Conservation (phyloP, 2,888 invertebrate genomes). For the Meiosimyza decipiens region DNA sequence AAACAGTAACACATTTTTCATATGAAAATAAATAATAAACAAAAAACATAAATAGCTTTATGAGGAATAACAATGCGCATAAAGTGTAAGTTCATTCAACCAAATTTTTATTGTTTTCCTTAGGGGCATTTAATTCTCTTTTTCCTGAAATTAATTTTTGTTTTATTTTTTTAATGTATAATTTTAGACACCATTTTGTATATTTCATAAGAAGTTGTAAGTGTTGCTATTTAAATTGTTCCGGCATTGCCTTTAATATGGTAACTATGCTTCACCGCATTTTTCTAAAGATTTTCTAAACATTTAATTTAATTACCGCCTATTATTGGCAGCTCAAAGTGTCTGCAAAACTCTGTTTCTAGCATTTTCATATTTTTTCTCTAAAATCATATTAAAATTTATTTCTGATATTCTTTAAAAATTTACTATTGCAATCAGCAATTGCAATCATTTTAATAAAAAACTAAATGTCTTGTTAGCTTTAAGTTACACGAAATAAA, state of each 20-base stretch:
- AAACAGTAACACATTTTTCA: neutral
- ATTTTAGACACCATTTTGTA: neutral
- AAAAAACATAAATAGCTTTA: neutral
- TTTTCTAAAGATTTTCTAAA: no score
- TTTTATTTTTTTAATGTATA: neutral
- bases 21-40: constrained; percentile 6
- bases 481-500: no score
- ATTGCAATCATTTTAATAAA: no score
- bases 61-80: neutral
- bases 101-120: neutral
- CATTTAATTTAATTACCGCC: no score
- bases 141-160: neutral
- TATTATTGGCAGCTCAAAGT: no score
- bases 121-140: neutral
- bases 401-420: no score
- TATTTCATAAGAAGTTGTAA: neutral
- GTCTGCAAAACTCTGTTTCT: no score
- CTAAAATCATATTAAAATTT: no score
- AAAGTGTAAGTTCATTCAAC: constrained; percentile 3
- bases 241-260: neutral
- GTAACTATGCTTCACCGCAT: neutral
- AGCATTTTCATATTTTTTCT: no score
- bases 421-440: no score
- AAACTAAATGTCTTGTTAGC: no score
- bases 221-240: constrained; percentile 14